Evolutionary conservation across 2,113 vertebrate genomes (phyloP), one percentile per base, ranked within the genome.

Genomic region (Coryphaenoides rupestris): DNA sequence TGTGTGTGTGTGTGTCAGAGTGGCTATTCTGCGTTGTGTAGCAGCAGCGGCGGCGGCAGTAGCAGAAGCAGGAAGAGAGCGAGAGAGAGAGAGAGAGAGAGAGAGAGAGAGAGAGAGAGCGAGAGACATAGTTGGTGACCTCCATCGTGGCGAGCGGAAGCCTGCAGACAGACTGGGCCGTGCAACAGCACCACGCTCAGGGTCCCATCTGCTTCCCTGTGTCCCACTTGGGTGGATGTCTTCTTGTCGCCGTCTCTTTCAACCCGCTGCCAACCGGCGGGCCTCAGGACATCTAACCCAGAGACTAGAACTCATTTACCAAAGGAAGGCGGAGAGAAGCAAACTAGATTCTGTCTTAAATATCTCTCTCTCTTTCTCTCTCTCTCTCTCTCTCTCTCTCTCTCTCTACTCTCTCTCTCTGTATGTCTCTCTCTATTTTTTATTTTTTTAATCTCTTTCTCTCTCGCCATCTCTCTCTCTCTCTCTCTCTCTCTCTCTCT

Each of bases 271-370:
- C 86, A 89, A 87, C 60, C 64, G 83, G n/a, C n/a, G 75, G 80
- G 90, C 89, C 92, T 80, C 79, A 89, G 92, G 92, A 92, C 84
- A 90, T 86, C 86, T 88, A 91, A 90, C 89, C 90, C 91, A 90
- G 91, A 90, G 92, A 78, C 76, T 85, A 89, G 69, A 89, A 85
- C 86, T 88, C 81, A 90, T 89, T 90, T 91, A 89, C 82, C 86
- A 70, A 80, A 88, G 81, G 77, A 88, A 40, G 4, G 84, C n/a
- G n/a, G 79, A 84, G 77, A 78, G 74, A 82, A 81, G 84, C 69
- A 82, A 85, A 85, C 85, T 85, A 89, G 78, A 86, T 87, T 78
- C 83, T 61, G 65, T 71, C 22, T 40, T 50, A 17, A 40, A 40
- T 50, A 1, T 50, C 17, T 50, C 17, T 50, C 17, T 13, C 17